Base-by-base conservation (phyloP, 2,888 invertebrate genomes). In the Masnerella sp. region DNA sequence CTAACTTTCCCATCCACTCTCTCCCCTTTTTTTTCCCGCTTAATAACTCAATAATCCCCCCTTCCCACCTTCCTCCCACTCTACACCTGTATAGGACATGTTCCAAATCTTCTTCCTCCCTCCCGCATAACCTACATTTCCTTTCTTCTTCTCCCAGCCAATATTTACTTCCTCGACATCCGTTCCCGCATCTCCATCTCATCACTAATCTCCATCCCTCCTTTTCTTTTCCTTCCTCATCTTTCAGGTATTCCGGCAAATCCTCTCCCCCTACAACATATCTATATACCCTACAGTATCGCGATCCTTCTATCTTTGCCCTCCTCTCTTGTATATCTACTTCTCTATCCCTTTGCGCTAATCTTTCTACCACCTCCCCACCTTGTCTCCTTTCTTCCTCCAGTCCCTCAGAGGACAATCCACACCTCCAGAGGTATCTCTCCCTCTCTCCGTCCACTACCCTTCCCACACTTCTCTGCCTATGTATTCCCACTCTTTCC, bases 241-340 rank as follows among this genome's bases (percentile, higher is more conserved):
- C 34, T 34, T 12, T n/a, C n/a, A n/a, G n/a, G n/a, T n/a, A n/a
- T n/a, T n/a, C n/a, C n/a, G 11, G 34, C 12, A 34, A 9, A 5
- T 11, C 11, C 11, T 34, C 34, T 4, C 11, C 34, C 34, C 8
- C 12, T 11, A 8, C 34, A n/a, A 9, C 28, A 7, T n/a, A 34
- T 11, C 20, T 42, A 42, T 42, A 42, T 4, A 5, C 2, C 14
- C 20, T 17, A 17, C 11, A n/a, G 11, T 42, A 42, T 20, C 2
- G 17, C 2, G n/a, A 20, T 2, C n/a, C 42, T 8, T 42, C 42
- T 12, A 43, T 43, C 43, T 43, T 43, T 14, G 22, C 43, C 18
- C 5, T 43, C 25, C 43, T 43, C 18, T 43, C 43, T 14, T 43
- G 11, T 11, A 43, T 43, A 25, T 43, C 43, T 14, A 43, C 25